These are phyloP conservation scores for Pardosa pseudoannulata DNA, from an alignment of 2,888 invertebrate genomes.

Conservation along the genomic window DNA sequence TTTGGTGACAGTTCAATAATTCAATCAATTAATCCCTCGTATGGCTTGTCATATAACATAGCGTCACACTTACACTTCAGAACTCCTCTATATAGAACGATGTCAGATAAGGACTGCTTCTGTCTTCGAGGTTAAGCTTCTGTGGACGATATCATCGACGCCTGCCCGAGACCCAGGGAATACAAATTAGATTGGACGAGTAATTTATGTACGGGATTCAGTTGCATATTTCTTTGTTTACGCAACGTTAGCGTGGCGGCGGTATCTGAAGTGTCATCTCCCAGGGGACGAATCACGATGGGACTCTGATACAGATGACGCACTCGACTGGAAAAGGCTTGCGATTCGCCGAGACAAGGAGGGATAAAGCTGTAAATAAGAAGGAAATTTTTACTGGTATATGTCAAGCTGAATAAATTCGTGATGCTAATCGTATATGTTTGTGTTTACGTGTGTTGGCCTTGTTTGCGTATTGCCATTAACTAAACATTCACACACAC, in stretches of 20 bases:
- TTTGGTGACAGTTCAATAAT: no score
- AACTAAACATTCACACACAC: no score
- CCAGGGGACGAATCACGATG: neutral
- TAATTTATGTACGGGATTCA: constrained; percentile 39
- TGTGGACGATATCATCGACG: constrained; percentile 8
- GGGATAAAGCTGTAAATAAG: no score
- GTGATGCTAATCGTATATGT: no score
- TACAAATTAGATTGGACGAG: constrained; percentile 22
- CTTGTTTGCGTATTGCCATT: no score
- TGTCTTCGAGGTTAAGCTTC: constrained; percentile 11
- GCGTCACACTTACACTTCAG: neutral
- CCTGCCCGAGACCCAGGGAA: constrained; percentile 22
- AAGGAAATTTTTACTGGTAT: no score
- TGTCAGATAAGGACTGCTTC: neutral
- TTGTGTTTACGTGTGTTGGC: no score
- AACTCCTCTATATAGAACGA: constrained; percentile 1
- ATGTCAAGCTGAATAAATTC: no score
- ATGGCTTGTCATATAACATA: neutral
- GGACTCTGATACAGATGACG: neutral
- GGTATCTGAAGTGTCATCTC: neutral
- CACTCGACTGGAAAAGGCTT: neutral
- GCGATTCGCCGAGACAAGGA: no score
- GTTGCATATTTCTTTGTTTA: constrained; percentile 47
- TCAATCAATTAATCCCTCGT: no score
- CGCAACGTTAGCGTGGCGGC: neutral